phyloP scores from a whole-genome alignment of 1,140 invertebrate species.

The Hyposmocoma kahamanoa region DNA sequence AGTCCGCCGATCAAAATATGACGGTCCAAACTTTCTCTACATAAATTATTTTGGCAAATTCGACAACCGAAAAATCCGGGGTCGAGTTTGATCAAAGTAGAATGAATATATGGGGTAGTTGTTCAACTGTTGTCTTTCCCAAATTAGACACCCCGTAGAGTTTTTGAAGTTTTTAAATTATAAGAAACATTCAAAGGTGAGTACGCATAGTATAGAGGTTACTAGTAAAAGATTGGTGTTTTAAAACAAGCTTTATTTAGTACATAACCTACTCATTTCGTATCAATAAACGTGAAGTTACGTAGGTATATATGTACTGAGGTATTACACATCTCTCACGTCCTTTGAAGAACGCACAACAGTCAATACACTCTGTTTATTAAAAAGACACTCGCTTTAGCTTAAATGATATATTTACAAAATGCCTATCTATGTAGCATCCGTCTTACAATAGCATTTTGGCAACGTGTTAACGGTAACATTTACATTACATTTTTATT shows the following conservation, averaged over 20 bases:
- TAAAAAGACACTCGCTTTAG: slow-evolving; percentile 54
- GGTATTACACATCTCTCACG: slow-evolving; percentile 35
- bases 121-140: no score
- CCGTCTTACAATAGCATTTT: slow-evolving; percentile 59
- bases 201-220: no score
- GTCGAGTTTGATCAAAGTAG: background rate
- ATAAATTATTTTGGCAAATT: slow-evolving; percentile 44
- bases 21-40: slow-evolving; percentile 44
- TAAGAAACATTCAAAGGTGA: no score
- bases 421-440: slow-evolving; percentile 49
- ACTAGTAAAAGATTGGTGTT: slow-evolving; percentile 32
- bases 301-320: slow-evolving; percentile 32
- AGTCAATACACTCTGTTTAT: slow-evolving; percentile 49
- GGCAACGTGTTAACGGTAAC: slow-evolving; percentile 62
- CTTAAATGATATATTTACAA: slow-evolving; percentile 66
- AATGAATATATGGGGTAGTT: no score
- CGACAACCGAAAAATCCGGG: slow-evolving; percentile 7
- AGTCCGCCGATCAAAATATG: slow-evolving; percentile 59
- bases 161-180: no score
- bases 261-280: slow-evolving; percentile 50
- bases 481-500: slow-evolving; percentile 45
- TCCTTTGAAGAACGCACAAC: slow-evolving; percentile 32
- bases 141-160: no score
- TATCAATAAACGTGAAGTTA: slow-evolving; percentile 43
- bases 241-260: slow-evolving; percentile 70